Evolutionary conservation across 2,888 invertebrate genomes (phyloP).

Genomic region (Iselma pallidipennis): DNA sequence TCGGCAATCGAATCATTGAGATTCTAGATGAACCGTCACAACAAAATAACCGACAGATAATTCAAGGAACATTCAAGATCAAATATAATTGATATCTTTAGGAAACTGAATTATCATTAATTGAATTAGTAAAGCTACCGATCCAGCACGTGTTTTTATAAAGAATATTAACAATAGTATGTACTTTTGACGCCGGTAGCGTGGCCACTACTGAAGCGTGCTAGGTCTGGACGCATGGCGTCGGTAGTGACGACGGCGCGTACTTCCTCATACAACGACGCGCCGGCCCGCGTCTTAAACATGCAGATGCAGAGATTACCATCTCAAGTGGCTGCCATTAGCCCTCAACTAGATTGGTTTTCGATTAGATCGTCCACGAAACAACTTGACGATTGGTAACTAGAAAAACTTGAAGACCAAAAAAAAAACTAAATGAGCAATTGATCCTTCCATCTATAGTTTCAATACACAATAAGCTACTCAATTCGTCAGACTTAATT

Average conservation of each 20-base stretch:
- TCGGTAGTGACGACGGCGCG: slow-evolving; percentile 28
- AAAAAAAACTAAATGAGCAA: background rate
- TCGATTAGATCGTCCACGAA: slow-evolving; percentile 30
- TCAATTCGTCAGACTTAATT: slow-evolving; percentile 8
- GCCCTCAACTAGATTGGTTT: slow-evolving; percentile 36
- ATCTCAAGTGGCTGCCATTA: slow-evolving; percentile 38
- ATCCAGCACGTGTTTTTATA: slow-evolving; percentile 23
- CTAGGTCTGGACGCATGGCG: slow-evolving; percentile 33
- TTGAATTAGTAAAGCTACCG: background rate
- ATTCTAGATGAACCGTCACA: background rate
- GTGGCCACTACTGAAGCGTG: slow-evolving; percentile 41
- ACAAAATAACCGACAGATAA: background rate
- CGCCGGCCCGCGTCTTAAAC: slow-evolving; percentile 35
- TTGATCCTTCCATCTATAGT: background rate
- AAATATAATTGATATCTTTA: background rate
- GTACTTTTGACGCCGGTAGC: slow-evolving; percentile 37
- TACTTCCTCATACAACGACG: slow-evolving; percentile 14
- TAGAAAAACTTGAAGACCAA: slow-evolving; percentile 1
- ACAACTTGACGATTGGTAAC: slow-evolving; percentile 20
- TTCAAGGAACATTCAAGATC: background rate
- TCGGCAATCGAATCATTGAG: slow-evolving; percentile 1
- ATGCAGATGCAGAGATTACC: slow-evolving; percentile 40
- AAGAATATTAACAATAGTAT: slow-evolving; percentile 27
- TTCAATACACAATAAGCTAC: slow-evolving; percentile 2
- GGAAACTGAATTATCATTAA: background rate